Evolutionary conservation across 2,113 vertebrate genomes (phyloP), one percentile per base, ranked within the genome.

Genomic region (Terrapene triunguis): DNA sequence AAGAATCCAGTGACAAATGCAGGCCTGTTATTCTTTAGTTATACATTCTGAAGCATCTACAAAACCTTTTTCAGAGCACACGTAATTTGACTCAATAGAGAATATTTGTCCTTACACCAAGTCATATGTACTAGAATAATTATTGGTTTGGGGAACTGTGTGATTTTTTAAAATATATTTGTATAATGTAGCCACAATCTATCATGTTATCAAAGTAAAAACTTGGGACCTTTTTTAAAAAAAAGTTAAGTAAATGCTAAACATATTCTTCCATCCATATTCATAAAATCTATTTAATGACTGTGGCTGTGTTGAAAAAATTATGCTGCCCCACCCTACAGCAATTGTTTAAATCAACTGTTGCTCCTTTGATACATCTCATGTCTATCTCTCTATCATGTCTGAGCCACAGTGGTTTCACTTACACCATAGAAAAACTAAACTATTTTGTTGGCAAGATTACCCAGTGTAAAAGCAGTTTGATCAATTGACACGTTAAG

Each of bases 381-480:
- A 76, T 21, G 80, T 2, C 14, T 21, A 91, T 3, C 2, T 5
- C 4, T 25, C 35, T 0, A 0, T 51, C 24, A 55, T 5, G 10
- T 59, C 54, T 85, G 42, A n/a, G 95, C 38, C 74, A 85, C 50
- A 42, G 42, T 1, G 1, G 51, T 22, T 84, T 48, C 62, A 90
- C 7, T 47, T 78, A 78, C 0, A 0, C 55, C 80, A 80, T 3
- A 44, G 9, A 2, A 48, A 24, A 96, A 48, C 24, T 27, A 78
- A 47, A 47, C 35, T 38, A 38, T 38, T 72, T 38, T 51, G 22
- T 42, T 89, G 47, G 24, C 42, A 78, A 44, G 69, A 91, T n/a
- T 80, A 80, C 24, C 35, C 72, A 72, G 51, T 2, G 0, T 53
- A 93, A 80, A 89, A 78, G 62, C 95, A 69, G 8, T 53, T 44